Evolutionary conservation across 1,140 invertebrate genomes (phyloP), one percentile per base, ranked within the genome.

Genomic region (Proales similis): DNA sequence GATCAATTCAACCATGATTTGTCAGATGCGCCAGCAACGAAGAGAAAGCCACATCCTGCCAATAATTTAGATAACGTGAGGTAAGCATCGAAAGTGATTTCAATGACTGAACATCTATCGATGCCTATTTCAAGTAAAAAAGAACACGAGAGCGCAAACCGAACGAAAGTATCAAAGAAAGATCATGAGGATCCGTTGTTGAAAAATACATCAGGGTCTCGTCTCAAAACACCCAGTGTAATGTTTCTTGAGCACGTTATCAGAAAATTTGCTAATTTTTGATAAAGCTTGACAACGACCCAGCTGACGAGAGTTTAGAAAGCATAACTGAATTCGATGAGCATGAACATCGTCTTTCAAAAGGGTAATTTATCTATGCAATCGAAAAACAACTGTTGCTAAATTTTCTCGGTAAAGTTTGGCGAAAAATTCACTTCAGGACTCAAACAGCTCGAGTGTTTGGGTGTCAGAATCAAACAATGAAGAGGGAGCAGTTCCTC

Each of bases 401-500:
- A n/a, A n/a, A n/a, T n/a, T n/a, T n/a, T n/a, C n/a, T n/a, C n/a
- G n/a, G n/a, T n/a, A n/a, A n/a, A n/a, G n/a, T n/a, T n/a, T 36
- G 49, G 32, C 26, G 49, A 39, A 5, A 53, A 38, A 53, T 53
- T 53, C 49, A 12, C 26, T 36, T 11, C 49, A 33, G 19, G 49
- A 53, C 17, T 53, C 49, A 24, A 53, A 53, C 17, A 53, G 49
- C 19, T 53, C 49, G 2, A 27, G 49, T 9, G 12, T 53, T 6
- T 53, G 49, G 49, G 29, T 53, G 9, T 17, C 14, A 4, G 49
- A 53, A n/a, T 53, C 49, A n/a, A 53, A n/a, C n/a, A n/a, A n/a
- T n/a, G n/a, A n/a, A n/a, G n/a, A 27, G n/a, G 49, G 42, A 39
- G 14, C 32, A 20, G 27, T 39, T 20, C 49, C 19, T 5, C 29